Evolutionary conservation across 30 jellyfish, hydroid and myxozoan species (phyloP).

Genomic region (Morbakka virulenta): DNA sequence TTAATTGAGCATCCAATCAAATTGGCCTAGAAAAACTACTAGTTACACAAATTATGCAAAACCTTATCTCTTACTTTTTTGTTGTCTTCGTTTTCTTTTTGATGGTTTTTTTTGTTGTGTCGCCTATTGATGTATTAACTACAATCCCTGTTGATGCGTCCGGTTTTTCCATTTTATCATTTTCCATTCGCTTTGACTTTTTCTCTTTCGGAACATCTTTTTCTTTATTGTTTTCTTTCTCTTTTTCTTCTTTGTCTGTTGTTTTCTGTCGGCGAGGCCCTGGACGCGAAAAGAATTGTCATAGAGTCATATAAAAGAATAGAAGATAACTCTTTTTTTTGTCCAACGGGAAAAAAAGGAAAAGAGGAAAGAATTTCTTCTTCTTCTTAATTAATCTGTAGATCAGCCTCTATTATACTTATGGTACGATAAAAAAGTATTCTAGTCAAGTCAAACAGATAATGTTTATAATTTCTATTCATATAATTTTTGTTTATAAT

Average conservation of each 20-base stretch:
- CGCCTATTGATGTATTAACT: slow-evolving; percentile 24
- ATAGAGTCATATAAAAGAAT: background rate
- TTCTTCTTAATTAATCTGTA: no score
- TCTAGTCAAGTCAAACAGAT: no score
- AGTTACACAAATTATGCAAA: no score
- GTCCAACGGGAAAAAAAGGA: no score
- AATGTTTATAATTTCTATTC: no score
- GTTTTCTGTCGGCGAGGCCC: slow-evolving; percentile 79
- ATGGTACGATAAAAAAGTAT: no score
- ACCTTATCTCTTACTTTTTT: slow-evolving; percentile 70
- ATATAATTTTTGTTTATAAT: no score
- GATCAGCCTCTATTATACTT: no score
- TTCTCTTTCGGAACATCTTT: slow-evolving; percentile 49
- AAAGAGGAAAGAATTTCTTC: no score
- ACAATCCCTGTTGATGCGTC: slow-evolving; percentile 23
- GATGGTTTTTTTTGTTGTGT: slow-evolving; percentile 17
- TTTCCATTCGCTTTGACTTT: slow-evolving; percentile 6
- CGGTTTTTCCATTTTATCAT: slow-evolving; percentile 22
- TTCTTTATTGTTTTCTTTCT: slow-evolving; percentile 36
- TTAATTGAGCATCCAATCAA: no score
- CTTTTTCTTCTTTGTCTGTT: slow-evolving; percentile 21
- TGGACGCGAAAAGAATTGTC: background rate
- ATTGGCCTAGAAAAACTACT: no score
- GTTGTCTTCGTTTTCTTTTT: slow-evolving; percentile 53
- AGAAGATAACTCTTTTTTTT: no score